Conservation (phyloP, 2,113 vertebrate genomes). For the Lanius ludovicianus region DNA sequence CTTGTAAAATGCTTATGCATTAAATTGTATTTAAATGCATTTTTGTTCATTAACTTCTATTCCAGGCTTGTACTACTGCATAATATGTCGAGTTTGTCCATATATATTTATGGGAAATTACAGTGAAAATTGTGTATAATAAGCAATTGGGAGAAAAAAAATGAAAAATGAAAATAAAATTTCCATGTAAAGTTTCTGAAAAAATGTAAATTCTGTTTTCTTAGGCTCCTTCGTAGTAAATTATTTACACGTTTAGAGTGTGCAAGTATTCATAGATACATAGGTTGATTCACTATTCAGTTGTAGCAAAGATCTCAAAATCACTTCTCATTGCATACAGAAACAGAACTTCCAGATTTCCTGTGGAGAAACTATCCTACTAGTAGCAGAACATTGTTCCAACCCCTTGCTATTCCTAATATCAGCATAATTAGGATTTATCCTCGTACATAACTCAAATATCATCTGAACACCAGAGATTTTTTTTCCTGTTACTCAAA, state of each 20-base stretch:
- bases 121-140: slow-evolving; percentile 25
- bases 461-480: background rate
- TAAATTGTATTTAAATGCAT: slow-evolving; percentile 55
- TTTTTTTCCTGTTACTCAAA: background rate
- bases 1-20: slow-evolving; percentile 45
- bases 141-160: slow-evolving; percentile 4
- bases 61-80: slow-evolving; percentile 55
- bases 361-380: background rate
- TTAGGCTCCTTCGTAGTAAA: background rate
- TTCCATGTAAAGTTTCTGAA: slow-evolving; percentile 58
- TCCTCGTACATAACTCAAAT: background rate
- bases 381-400: background rate
- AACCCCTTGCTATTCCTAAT: background rate
- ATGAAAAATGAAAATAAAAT: slow-evolving; percentile 62
- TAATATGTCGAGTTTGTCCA: slow-evolving; percentile 53
- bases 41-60: slow-evolving; percentile 60
- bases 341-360: background rate
- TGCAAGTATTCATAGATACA: background rate
- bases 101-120: slow-evolving; percentile 66
- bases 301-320: background rate
- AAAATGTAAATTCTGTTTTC: background rate
- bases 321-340: background rate
- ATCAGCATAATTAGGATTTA: background rate
- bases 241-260: background rate
- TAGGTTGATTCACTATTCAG: background rate